Base-by-base conservation (phyloP, 2,113 vertebrate species). In the Muntiacus muntjak region DNA sequence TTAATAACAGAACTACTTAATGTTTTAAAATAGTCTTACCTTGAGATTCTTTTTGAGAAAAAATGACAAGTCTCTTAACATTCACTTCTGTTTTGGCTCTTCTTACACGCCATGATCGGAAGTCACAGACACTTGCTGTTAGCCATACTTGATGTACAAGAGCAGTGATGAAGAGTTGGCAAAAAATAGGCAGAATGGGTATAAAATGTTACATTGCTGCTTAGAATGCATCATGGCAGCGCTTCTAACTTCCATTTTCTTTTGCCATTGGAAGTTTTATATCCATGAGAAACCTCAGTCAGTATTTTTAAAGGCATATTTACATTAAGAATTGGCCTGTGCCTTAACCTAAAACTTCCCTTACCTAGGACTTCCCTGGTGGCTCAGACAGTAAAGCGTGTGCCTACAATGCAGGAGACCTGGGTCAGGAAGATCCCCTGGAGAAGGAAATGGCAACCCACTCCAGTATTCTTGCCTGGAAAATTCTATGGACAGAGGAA, bases 11-110 rank as follows among this genome's bases (percentile, higher is more conserved):
- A 92, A 95, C 45, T 95, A 45, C 58, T 92, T 89, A 62, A 11
- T 94, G 71, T 84, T 94, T 96, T 71, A 84, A 97, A 89, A 86
- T 95, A 82, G 45, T 95, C 54, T 76, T 88, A 76, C 87, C 86
- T 96, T 91, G 64, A 85, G 74, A 96, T 86, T 92, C 55, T 95
- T 97, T 95, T 87, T 64, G 62, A 89, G 43, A 78, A 45, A 36
- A 25, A 54, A 85, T 58, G 57, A 84, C 78, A 89, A 62, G 74
- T 91, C 82, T 57, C 89, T 60, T 82, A 85, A 50, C 67, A n/a
- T 90, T 58, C 25, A 52, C 2, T 88, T 84, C 47, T 89, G 16
- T 91, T 74, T 92, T 96, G 67, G 25, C n/a, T 95, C 26, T 96
- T 89, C 60, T 4, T 40, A 28, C 26, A 15, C 60, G 40, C 16